Evolutionary conservation across 2,113 vertebrate species (phyloP).

Genomic region (Cinclus mexicanus): DNA sequence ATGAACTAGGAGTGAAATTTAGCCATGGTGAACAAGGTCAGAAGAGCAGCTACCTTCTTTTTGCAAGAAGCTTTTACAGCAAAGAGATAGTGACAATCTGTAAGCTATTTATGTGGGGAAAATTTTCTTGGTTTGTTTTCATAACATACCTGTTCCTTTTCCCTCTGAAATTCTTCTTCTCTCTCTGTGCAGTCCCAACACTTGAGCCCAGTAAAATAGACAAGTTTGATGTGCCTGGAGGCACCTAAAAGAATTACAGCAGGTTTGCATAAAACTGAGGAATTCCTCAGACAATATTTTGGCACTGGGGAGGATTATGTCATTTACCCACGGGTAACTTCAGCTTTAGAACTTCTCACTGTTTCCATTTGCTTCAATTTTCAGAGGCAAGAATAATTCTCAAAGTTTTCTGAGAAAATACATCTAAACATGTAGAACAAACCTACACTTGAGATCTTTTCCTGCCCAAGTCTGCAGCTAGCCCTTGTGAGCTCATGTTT

Average conservation of each 20-base stretch:
- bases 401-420: neutral
- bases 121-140: neutral
- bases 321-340: slow-evolving; percentile 28
- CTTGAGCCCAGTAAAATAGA: neutral
- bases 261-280: slow-evolving; percentile 29
- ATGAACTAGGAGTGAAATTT: neutral
- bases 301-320: slow-evolving; percentile 54
- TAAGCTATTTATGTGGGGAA: neutral
- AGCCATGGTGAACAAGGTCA: neutral
- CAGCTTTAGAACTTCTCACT: slow-evolving; percentile 36
- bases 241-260: slow-evolving; percentile 38
- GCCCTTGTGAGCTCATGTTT: neutral
- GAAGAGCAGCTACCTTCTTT: neutral
- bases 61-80: neutral
- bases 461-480: neutral
- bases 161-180: neutral
- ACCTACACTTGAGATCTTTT: neutral
- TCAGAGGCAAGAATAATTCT: neutral
- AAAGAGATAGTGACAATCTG: neutral
- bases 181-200: neutral
- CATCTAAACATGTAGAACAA: neutral
- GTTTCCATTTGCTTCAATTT: slow-evolving; percentile 55
- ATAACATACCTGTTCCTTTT: neutral
- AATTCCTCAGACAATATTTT: slow-evolving; percentile 40
- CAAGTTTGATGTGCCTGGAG: neutral